Evolutionary conservation across 2,797 vertebrate genomes (phyloP).

Genomic region (Aulostomus chinensis): DNA sequence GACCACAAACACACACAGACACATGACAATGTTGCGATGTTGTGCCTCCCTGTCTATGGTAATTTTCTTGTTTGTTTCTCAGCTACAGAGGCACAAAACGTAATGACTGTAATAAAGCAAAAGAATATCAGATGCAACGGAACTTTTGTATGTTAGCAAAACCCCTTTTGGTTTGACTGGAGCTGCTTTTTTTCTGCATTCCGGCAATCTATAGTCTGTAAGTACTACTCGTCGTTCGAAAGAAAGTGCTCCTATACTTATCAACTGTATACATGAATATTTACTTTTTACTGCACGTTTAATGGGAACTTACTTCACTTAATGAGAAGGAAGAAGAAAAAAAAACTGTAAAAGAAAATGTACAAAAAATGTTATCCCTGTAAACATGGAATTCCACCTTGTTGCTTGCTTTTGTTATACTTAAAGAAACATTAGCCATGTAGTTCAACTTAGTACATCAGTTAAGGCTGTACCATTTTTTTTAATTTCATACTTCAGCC

Average conservation of each 20-base stretch:
- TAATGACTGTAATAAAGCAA: slow-evolving; percentile 80
- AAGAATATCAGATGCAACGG: slow-evolving; percentile 83
- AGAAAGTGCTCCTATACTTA: slow-evolving; percentile 94
- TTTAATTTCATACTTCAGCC: slow-evolving; percentile 28
- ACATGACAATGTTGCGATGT: slow-evolving; percentile 57
- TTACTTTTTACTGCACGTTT: slow-evolving; percentile 98
- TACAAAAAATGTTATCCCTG: slow-evolving; percentile 80
- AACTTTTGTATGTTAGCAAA: slow-evolving; percentile 84
- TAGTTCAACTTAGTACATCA: slow-evolving; percentile 76
- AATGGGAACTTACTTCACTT: slow-evolving; percentile 90
- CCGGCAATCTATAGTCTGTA: slow-evolving; percentile 94
- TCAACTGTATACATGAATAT: slow-evolving; percentile 93
- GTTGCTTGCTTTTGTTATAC: slow-evolving; percentile 87
- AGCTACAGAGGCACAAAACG: slow-evolving; percentile 79
- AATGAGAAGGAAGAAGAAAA: slow-evolving; percentile 77
- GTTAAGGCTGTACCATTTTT: slow-evolving; percentile 51
- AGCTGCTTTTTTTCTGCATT: slow-evolving; percentile 80
- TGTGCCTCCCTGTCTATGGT: slow-evolving; percentile 70
- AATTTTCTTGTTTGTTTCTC: slow-evolving; percentile 58
- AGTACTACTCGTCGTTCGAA: slow-evolving; percentile 91
- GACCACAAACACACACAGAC: slow-evolving; percentile 26
- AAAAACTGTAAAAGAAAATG: slow-evolving; percentile 72
- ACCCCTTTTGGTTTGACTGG: slow-evolving; percentile 80
- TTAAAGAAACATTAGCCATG: slow-evolving; percentile 77
- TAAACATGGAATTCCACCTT: slow-evolving; percentile 83